Percentiles rank a stretch among this genome's conserved stretches.
These are phyloP conservation scores for Microtus oregoni DNA, from an alignment of 2,113 vertebrate genomes.

Conservation along the genomic window DNA sequence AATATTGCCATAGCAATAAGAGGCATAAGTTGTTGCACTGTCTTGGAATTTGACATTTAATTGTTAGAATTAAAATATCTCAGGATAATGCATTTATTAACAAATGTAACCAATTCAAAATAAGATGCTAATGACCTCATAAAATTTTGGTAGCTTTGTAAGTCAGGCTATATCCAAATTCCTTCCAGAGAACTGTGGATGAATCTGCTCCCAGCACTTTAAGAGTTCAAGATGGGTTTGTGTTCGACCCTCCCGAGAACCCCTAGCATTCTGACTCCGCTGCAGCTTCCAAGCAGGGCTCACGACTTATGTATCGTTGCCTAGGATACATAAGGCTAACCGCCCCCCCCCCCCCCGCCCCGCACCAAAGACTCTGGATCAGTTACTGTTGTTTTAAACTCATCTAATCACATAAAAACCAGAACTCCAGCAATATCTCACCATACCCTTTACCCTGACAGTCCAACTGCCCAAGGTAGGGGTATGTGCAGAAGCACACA, in stretches of 20 bases:
- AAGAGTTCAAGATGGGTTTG: neutral
- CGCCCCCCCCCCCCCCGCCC: no score
- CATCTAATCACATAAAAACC: conserved; percentile 12
- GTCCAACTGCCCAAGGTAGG: neutral
- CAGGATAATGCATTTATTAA: neutral
- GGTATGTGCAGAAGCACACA: neutral
- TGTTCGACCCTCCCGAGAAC: neutral
- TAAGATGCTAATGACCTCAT: neutral
- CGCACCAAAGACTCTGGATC: neutral
- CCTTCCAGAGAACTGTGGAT: conserved; percentile 1
- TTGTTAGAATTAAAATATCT: neutral
- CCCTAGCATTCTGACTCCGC: conserved; percentile 8
- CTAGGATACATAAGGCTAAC: no score
- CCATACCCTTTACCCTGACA: neutral
- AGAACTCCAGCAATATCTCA: neutral
- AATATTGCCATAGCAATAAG: neutral
- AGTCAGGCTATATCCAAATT: conserved; percentile 25
- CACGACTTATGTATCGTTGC: neutral
- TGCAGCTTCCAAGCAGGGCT: conserved; percentile 14
- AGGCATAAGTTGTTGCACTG: neutral
- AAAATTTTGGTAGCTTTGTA: neutral
- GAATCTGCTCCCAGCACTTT: neutral
- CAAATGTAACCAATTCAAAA: neutral
- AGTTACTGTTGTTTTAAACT: neutral
- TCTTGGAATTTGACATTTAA: neutral